These are phyloP conservation scores for Lerema accius DNA, from an alignment of 1,140 invertebrate genomes.

Conservation along the genomic window DNA sequence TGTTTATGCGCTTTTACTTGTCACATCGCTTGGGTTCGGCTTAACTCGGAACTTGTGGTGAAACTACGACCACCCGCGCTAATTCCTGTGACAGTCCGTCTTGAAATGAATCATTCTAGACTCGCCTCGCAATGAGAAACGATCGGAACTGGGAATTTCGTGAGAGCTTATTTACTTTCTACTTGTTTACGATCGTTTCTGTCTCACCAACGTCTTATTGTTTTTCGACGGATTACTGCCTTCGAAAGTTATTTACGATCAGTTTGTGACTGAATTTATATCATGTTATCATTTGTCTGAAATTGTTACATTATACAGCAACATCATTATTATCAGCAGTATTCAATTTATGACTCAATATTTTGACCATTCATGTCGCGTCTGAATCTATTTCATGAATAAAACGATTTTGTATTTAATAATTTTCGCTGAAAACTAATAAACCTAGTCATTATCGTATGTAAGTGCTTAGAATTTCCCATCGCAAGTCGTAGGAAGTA, in stretches of 20 bases:
- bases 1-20: slow-evolving; percentile 33
- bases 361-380: too few relatives aligned
- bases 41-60: slow-evolving; percentile 22
- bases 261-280: background rate
- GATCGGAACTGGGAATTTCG: slow-evolving; percentile 27
- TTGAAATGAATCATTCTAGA: slow-evolving; percentile 33
- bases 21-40: slow-evolving; percentile 27
- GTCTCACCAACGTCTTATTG: slow-evolving; percentile 20
- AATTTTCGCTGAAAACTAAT: background rate
- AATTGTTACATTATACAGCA: background rate
- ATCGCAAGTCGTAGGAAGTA: slow-evolving; percentile 2
- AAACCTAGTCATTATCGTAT: background rate
- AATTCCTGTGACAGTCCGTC: slow-evolving; percentile 28
- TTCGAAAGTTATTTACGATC: background rate
- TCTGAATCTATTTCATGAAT: background rate
- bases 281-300: background rate
- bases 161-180: slow-evolving; percentile 34
- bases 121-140: slow-evolving; percentile 27
- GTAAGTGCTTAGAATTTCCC: background rate
- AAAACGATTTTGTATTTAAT: background rate
- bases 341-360: background rate
- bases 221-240: slow-evolving; percentile 7
- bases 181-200: slow-evolving; percentile 30
- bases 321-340: background rate
- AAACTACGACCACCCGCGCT: slow-evolving; percentile 33